These are phyloP conservation scores for Trichonephila inaurata DNA, from an alignment of 1,140 invertebrate genomes.

Conservation along the genomic window DNA sequence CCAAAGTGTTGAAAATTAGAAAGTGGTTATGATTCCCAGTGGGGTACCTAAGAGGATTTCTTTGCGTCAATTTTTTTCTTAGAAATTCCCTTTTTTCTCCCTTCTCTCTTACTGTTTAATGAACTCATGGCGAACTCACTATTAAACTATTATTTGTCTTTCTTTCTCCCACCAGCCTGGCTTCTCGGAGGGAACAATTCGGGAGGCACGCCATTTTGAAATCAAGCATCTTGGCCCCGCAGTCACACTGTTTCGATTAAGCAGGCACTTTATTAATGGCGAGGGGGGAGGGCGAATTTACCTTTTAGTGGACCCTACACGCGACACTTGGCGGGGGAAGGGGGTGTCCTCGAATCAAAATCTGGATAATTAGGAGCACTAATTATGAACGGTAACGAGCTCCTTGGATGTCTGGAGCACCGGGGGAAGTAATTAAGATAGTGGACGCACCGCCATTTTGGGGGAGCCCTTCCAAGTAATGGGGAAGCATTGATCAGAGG, in stretches of 20 bases:
- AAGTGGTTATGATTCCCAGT: background rate
- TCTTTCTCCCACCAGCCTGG: background rate
- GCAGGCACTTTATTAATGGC: constrained; percentile 7
- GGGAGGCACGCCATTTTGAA: constrained; percentile 9
- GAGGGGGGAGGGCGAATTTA: background rate
- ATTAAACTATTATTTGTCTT: background rate
- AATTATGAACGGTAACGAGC: constrained; percentile 34
- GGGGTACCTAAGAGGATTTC: background rate
- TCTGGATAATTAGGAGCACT: constrained; percentile 30
- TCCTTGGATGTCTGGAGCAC: constrained; percentile 4
- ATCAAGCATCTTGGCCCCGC: background rate
- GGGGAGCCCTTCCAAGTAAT: constrained; percentile 28
- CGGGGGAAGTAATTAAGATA: constrained; percentile 24
- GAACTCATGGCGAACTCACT: background rate
- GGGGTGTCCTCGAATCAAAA: background rate
- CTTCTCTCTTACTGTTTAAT: background rate
- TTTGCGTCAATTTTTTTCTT: background rate
- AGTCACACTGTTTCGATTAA: constrained; percentile 31
- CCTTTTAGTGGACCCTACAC: background rate
- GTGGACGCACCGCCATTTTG: constrained; percentile 12
- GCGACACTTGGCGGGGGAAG: background rate
- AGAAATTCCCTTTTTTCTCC: background rate
- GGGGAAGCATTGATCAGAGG: constrained; percentile 3
- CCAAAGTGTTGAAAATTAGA: background rate
- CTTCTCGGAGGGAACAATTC: background rate